phyloP scores from a whole-genome alignment of 1,140 invertebrate genomes.

The Acromyrmex echinatior region DNA sequence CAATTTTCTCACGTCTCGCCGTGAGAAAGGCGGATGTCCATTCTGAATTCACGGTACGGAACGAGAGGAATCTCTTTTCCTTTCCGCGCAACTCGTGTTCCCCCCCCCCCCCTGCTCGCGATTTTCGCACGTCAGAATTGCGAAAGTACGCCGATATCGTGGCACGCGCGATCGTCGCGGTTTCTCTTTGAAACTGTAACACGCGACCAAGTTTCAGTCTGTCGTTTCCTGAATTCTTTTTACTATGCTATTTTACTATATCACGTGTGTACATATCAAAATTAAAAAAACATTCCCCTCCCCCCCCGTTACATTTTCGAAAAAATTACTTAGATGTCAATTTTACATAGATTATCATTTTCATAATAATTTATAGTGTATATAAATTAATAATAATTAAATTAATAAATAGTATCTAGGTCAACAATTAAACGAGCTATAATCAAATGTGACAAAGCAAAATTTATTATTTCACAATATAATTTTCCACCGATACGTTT shows the following conservation, averaged over 20 bases:
- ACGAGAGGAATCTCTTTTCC: constrained; percentile 62
- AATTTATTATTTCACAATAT: too few relatives aligned
- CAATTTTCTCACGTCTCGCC: constrained; percentile 70
- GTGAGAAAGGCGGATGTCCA: constrained; percentile 72
- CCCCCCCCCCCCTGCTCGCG: neutral
- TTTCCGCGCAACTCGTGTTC: constrained; percentile 3
- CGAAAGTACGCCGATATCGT: constrained; percentile 56
- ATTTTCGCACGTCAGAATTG: constrained; percentile 36
- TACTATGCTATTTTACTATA: neutral
- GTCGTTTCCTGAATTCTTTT: neutral
- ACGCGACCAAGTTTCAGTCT: neutral
- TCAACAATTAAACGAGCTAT: too few relatives aligned
- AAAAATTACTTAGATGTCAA: neutral
- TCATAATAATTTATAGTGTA: neutral
- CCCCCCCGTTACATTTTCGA: neutral
- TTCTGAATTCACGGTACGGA: constrained; percentile 62
- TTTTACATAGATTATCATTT: neutral
- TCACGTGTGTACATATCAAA: neutral
- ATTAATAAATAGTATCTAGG: neutral
- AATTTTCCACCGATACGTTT: too few relatives aligned
- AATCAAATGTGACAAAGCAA: too few relatives aligned
- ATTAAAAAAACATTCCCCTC: neutral
- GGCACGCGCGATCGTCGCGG: neutral
- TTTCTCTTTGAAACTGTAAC: constrained; percentile 30
- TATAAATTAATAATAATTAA: neutral